These are phyloP conservation scores for Lysiphlebus fabarum DNA, from an alignment of 1,140 invertebrate genomes.

Conservation along the genomic window DNA sequence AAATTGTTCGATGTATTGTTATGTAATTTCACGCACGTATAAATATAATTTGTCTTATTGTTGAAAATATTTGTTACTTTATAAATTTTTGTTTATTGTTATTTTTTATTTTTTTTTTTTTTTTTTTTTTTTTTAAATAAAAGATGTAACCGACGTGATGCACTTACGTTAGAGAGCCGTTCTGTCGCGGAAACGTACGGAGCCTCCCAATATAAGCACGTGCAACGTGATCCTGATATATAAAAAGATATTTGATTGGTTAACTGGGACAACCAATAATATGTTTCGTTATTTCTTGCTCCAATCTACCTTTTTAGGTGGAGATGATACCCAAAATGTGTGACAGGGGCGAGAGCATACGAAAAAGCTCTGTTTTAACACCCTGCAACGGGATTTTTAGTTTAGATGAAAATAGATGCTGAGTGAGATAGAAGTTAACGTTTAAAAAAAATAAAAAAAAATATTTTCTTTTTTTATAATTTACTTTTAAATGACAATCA, in stretches of 20 bases:
- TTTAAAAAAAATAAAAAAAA: background rate
- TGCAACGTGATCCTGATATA: constrained; percentile 75
- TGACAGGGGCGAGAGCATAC: constrained; percentile 24
- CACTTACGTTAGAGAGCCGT: constrained; percentile 90
- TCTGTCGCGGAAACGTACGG: constrained; percentile 73
- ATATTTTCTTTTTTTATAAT: background rate
- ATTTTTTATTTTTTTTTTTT: background rate
- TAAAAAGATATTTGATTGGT: constrained; percentile 55
- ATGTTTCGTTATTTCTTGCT: constrained; percentile 51
- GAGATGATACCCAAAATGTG: constrained; percentile 49
- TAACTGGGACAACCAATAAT: constrained; percentile 47
- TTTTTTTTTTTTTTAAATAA: background rate
- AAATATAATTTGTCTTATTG: no score
- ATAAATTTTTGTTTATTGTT: background rate
- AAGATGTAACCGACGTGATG: constrained; percentile 49
- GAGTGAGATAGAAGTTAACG: constrained; percentile 21
- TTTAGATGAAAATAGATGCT: constrained; percentile 49
- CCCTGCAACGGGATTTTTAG: constrained; percentile 14
- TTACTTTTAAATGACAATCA: background rate
- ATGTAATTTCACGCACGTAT: no score
- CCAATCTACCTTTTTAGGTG: constrained; percentile 57
- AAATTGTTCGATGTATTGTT: no score
- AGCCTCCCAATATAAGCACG: constrained; percentile 76
- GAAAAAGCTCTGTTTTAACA: constrained; percentile 36
- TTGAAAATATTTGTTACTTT: background rate